phyloP scores from a whole-genome alignment of 2,888 invertebrate genomes.

The Dynastes maya region DNA sequence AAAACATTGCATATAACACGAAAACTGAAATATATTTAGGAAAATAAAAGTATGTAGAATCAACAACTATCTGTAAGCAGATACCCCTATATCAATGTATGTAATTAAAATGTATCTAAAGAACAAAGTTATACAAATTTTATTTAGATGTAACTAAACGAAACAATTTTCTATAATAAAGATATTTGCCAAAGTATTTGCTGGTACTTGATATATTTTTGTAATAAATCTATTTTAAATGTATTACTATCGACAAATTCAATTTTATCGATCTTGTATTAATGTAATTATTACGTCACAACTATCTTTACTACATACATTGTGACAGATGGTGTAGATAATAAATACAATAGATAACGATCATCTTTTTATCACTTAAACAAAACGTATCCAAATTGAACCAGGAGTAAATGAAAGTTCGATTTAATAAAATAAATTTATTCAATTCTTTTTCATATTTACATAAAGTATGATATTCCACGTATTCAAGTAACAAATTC shows the following conservation, averaged over 20 bases:
- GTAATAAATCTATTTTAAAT: too few relatives aligned
- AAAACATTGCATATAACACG: too few relatives aligned
- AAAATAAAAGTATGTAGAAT: too few relatives aligned
- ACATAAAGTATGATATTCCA: conserved; percentile 25
- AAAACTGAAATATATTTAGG: too few relatives aligned
- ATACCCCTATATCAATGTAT: too few relatives aligned
- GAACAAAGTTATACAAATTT: conserved; percentile 12
- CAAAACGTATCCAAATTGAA: background rate
- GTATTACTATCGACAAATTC: too few relatives aligned
- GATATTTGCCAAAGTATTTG: conserved; percentile 9
- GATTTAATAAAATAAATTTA: conserved; percentile 32
- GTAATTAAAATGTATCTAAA: background rate
- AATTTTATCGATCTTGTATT: background rate
- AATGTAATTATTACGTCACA: background rate
- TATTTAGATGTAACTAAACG: conserved; percentile 9
- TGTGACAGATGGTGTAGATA: background rate
- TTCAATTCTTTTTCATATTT: conserved; percentile 20
- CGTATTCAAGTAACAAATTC: conserved; percentile 26
- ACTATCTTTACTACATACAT: too few relatives aligned
- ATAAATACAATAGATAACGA: background rate
- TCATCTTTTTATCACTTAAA: background rate
- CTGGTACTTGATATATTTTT: too few relatives aligned
- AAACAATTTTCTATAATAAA: conserved; percentile 6
- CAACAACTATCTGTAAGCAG: too few relatives aligned
- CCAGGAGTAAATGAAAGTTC: background rate